Percentiles rank a stretch among this genome's conserved stretches.
Evolutionary conservation across 2,113 vertebrate genomes (phyloP).

Genomic region (Xiphophorus hellerii): DNA sequence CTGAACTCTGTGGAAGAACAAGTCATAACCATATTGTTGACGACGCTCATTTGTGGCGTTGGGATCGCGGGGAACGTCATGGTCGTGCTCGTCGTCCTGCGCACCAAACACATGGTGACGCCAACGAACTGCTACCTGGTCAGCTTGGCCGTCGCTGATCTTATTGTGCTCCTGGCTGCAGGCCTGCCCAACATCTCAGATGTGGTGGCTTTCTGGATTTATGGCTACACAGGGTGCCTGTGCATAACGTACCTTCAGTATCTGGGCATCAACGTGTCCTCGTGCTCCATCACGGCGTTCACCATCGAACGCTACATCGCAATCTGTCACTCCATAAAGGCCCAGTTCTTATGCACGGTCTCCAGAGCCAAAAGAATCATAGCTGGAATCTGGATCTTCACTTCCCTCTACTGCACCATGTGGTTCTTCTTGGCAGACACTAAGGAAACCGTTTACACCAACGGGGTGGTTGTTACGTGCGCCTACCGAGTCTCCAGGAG

Average conservation of each 20-base stretch:
- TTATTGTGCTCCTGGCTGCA: slow-evolving; percentile 84
- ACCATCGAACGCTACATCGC: slow-evolving; percentile 87
- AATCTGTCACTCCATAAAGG: slow-evolving; percentile 86
- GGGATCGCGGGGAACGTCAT: slow-evolving; percentile 86
- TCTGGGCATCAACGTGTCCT: slow-evolving; percentile 87
- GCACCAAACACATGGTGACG: slow-evolving; percentile 87
- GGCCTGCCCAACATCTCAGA: slow-evolving; percentile 86
- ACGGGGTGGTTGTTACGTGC: slow-evolving; percentile 83
- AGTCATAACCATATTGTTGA: slow-evolving; percentile 84
- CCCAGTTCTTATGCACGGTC: slow-evolving; percentile 85
- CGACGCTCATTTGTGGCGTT: slow-evolving; percentile 84
- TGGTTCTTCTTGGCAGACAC: slow-evolving; percentile 91
- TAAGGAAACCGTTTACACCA: slow-evolving; percentile 77
- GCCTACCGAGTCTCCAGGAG: slow-evolving; percentile 84
- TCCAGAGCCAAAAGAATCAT: slow-evolving; percentile 87
- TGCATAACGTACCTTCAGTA: slow-evolving; percentile 90
- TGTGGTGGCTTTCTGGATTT: slow-evolving; percentile 84
- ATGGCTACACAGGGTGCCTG: slow-evolving; percentile 84
- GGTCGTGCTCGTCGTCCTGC: slow-evolving; percentile 87
- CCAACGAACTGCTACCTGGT: slow-evolving; percentile 90
- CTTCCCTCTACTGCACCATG: slow-evolving; percentile 85
- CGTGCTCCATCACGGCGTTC: slow-evolving; percentile 87
- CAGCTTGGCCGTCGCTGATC: slow-evolving; percentile 85
- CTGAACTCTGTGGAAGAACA: slow-evolving; percentile 82
- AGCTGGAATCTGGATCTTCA: slow-evolving; percentile 84